Base-by-base conservation (phyloP, 1,140 invertebrate species). In the Drosophila lini region DNA sequence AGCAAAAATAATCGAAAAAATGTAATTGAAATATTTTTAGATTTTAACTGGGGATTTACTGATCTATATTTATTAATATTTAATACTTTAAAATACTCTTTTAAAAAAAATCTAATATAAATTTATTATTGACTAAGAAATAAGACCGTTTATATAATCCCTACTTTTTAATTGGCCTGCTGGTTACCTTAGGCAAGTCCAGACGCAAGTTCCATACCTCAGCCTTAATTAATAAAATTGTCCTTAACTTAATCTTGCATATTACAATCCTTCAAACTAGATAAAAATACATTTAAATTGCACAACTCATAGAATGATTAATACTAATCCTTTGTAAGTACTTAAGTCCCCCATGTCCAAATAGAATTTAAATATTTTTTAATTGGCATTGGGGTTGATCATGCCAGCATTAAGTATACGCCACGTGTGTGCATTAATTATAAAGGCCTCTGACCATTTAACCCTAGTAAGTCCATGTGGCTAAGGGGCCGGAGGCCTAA, bases 361-460 rank as follows among this genome's bases (percentile, higher is more conserved):
- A 76, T 44, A 60, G 11, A 31, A 34, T 70, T 71, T 71, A 58
- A 70, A 38, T 31, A 58, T 48, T 48, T 57, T 70, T 58, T 58
- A 71, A 71, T 71, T 71, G 19, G 41, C 10, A 0, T 10, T 34
- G 34, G 0, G 50, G 41, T 47, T 40, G 50, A 71, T 55, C 52
- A 22, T 19, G 19, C 10, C 42, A 36, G 41, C 41, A 70, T 71
- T 70, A 70, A 28, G 52, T 57, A 58, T 48, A 48, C 65, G 64
- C 68, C 44, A 38, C 69, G 63, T 61, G 61, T 69, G 58, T 38
- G 50, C 61, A 38, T 71, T 89, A 80, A 88, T 89, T 83, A 81
- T 74, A 85, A 74, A 81, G 52, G 47, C 38, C 16, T 38, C 45
- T 65, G 75, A 55, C 45, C 68, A 68, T 78, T 78, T 80, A 80